Evolutionary conservation across 2,113 vertebrate genomes (phyloP).

Genomic region (Saccopteryx leptura): DNA sequence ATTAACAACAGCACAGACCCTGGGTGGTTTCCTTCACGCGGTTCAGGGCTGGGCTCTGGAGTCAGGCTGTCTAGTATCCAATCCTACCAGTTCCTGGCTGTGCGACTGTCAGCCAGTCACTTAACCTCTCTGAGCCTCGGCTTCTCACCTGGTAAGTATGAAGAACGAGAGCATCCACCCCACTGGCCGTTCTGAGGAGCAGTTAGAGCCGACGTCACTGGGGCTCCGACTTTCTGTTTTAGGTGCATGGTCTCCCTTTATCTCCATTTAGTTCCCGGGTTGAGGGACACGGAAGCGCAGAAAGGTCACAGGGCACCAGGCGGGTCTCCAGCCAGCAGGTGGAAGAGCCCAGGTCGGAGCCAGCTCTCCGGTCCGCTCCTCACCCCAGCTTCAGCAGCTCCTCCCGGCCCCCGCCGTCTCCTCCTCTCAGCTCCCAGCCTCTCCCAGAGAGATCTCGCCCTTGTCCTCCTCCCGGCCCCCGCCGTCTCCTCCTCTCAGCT

Average conservation of each 20-base stretch:
- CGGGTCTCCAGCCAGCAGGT: neutral
- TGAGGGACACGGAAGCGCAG: neutral
- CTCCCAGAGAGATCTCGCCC: no score
- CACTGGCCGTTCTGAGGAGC: neutral
- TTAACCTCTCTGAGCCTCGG: no score
- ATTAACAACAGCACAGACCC: no score
- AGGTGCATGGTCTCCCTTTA: fast-evolving
- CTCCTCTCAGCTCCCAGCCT: no score
- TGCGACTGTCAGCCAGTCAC: neutral
- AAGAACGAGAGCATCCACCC: no score
- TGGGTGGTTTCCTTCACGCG: neutral
- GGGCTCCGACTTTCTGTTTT: neutral
- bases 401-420: no score
- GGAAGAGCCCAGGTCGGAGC: neutral
- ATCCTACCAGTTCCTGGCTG: neutral
- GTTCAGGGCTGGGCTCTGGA: neutral
- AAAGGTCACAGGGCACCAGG: neutral
- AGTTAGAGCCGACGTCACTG: fast-evolving
- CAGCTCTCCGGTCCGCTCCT: neutral
- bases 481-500: no score
- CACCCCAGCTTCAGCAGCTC: no score
- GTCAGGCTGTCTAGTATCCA: neutral
- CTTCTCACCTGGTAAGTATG: neutral
- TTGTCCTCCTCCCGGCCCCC: no score
- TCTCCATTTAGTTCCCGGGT: neutral